Conservation (phyloP, 2,113 vertebrate species). For the Anhinga anhinga region DNA sequence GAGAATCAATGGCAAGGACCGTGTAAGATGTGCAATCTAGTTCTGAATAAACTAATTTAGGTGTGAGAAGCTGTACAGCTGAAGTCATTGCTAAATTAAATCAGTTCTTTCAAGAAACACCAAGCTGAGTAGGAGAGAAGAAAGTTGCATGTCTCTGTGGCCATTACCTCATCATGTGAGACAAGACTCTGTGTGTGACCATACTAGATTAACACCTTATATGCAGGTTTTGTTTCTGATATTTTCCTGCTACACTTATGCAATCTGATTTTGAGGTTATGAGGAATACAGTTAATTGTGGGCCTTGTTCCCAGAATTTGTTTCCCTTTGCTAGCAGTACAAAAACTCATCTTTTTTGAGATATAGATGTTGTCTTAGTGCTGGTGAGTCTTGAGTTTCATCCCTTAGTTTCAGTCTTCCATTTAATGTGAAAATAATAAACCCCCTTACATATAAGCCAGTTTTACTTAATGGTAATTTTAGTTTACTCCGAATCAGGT, state of each 20-base stretch:
- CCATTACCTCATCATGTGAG: neutral
- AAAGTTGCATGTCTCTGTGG: neutral
- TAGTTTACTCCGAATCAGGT: neutral
- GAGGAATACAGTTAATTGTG: neutral
- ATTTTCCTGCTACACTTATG: neutral
- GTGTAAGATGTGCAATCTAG: neutral
- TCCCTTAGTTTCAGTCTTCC: neutral
- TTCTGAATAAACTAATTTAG: neutral
- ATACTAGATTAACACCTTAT: neutral
- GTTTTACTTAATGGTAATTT: neutral
- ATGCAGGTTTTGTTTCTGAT: neutral
- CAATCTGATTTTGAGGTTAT: neutral
- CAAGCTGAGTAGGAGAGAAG: neutral
- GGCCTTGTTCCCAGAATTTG: neutral
- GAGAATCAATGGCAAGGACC: neutral
- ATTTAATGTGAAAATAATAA: neutral
- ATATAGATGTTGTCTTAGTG: neutral
- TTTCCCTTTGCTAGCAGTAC: neutral
- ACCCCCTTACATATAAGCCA: fast-evolving
- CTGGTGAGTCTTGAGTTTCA: neutral
- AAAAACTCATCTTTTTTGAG: neutral
- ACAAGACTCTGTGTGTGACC: neutral
- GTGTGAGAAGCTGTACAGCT: neutral
- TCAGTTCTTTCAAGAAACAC: neutral
- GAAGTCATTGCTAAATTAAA: neutral